Percentiles rank a stretch among this genome's conserved stretches.
Conservation (phyloP, 2,113 vertebrate species). For the Pseudolaguvia tuberculata region DNA sequence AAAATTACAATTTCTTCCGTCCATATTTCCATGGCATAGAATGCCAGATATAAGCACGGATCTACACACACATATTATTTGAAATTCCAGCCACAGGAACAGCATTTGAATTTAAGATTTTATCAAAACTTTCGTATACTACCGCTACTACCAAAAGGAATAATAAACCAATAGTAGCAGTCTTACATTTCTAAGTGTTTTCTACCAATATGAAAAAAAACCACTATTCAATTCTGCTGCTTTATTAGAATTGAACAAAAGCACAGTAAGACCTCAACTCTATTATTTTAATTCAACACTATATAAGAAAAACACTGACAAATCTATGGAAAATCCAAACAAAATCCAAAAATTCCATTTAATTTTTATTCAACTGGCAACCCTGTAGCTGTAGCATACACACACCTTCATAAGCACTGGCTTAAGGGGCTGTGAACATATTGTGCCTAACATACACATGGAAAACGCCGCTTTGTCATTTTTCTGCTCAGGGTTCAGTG, state of each 20-base stretch:
- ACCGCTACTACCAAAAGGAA: no score
- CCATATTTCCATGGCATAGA: neutral
- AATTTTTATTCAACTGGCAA: neutral
- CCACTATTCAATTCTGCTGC: no score
- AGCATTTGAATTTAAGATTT: neutral
- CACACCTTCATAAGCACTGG: neutral
- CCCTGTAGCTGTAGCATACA: neutral
- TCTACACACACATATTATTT: slow-evolving; percentile 2
- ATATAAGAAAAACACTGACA: neutral
- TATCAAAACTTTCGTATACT: slow-evolving; percentile 10
- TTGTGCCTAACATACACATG: no score
- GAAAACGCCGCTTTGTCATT: no score
- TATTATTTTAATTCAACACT: no score
- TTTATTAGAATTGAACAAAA: neutral
- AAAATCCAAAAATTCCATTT: no score
- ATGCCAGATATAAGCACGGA: neutral
- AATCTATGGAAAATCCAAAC: neutral
- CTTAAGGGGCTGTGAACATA: neutral
- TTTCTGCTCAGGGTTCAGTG: no score
- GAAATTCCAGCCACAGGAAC: slow-evolving; percentile 2
- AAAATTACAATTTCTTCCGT: neutral
- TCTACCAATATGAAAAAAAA: no score
- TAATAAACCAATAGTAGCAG: no score
- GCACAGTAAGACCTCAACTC: no score
- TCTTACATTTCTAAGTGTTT: no score